A percentile compares a stretch with the other conserved stretches of the same genome.
phyloP scores from a whole-genome alignment of 2,113 vertebrate genomes.

The Nesoenas mayeri region DNA sequence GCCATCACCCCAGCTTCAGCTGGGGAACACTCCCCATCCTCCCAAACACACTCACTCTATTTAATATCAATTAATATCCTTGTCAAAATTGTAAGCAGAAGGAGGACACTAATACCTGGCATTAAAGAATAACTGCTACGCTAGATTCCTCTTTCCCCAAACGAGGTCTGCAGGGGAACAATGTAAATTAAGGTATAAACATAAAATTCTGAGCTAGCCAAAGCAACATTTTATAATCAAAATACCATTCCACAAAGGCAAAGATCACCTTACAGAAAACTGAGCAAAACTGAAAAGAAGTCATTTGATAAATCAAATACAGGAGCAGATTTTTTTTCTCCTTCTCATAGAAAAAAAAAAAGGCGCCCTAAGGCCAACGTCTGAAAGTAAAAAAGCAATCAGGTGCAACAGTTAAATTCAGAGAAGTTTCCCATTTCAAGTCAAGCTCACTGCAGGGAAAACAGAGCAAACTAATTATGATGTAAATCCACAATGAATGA shows the following conservation, averaged over 20 bases:
- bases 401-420: constrained; percentile 60
- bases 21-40: neutral
- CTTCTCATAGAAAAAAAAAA: neutral
- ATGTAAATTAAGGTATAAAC: constrained; percentile 21
- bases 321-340: neutral
- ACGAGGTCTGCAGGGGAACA: constrained; percentile 40
- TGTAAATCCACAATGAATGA: constrained; percentile 59
- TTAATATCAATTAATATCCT: constrained; percentile 3
- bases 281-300: constrained; percentile 4
- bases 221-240: constrained; percentile 46
- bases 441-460: constrained; percentile 45
- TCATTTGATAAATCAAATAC: constrained; percentile 29
- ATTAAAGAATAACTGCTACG: constrained; percentile 17
- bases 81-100: neutral
- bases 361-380: neutral
- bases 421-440: constrained; percentile 51
- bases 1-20: neutral
- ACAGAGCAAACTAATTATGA: constrained; percentile 59
- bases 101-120: constrained; percentile 24
- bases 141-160: neutral
- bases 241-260: constrained; percentile 28
- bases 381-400: constrained; percentile 39
- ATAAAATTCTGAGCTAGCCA: constrained; percentile 16
- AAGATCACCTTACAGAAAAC: constrained; percentile 59
- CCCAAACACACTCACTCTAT: accelerated